A percentile compares a stretch with the other conserved stretches of the same genome.
Conservation (phyloP, 2,113 vertebrate species). For the Cyprinus carpio region DNA sequence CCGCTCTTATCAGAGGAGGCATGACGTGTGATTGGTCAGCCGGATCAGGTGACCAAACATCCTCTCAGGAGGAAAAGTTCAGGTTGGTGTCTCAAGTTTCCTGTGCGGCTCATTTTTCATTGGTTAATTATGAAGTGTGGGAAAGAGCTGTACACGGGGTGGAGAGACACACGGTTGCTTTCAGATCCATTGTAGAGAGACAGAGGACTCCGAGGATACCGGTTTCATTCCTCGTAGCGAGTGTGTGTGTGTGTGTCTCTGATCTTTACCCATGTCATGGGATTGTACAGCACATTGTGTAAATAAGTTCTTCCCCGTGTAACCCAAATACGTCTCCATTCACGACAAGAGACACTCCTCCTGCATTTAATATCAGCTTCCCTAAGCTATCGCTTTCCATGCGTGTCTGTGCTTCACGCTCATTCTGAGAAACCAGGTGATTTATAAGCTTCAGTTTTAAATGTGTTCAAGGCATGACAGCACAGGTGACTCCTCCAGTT, state of each 20-base stretch:
- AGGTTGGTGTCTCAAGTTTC: constrained; percentile 34
- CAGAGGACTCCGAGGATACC: constrained; percentile 29
- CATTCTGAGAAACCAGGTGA: background rate
- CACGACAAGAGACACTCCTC: constrained; percentile 19
- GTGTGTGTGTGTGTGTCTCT: constrained; percentile 37
- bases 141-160: constrained; percentile 46
- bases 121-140: constrained; percentile 55
- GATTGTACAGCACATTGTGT: constrained; percentile 33
- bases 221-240: constrained; percentile 35
- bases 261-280: constrained; percentile 18
- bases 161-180: constrained; percentile 4
- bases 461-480: background rate
- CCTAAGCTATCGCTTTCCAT: constrained; percentile 46
- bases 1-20: constrained; percentile 28
- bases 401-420: background rate
- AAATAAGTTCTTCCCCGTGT: constrained; percentile 1
- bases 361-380: constrained; percentile 37
- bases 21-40: constrained; percentile 38
- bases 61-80: constrained; percentile 50
- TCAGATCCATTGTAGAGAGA: constrained; percentile 18
- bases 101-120: constrained; percentile 26
- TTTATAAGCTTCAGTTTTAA: background rate
- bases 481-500: background rate
- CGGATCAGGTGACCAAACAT: constrained; percentile 23
- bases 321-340: constrained; percentile 46